Evolutionary conservation across 2,113 vertebrate species (phyloP), one percentile per base, ranked within the genome.

Genomic region (Cettia cetti): DNA sequence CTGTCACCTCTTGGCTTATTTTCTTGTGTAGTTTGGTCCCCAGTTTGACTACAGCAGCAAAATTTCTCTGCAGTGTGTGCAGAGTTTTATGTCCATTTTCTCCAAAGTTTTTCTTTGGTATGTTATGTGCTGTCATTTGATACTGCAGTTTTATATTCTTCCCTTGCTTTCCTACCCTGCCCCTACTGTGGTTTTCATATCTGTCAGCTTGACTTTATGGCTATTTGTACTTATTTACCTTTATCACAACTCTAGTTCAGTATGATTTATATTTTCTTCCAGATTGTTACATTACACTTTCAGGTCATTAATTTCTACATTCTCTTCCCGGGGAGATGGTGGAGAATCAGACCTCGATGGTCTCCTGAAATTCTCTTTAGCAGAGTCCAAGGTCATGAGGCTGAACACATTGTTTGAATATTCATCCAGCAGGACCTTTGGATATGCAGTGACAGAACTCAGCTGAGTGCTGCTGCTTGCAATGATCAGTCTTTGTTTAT

Each of bases 381-480:
- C 64, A 49, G 83, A 95, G 81, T 94, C 81, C 95, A 86, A 90
- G 82, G 92, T 96, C 90, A 15, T 84, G 72, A 88, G 90, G 37
- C 77, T 95, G 88, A 97, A 86, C 6, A 20, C 76, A 65, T 70
- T 92, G 93, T 95, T 97, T 97, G 95, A 97, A 96, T 97, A 97
- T 97, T 97, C 97, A 97, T 96, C 94, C 86, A 94, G 76, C 78
- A 90, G 90, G 86, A 96, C 92, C 87, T 97, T 92, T 94, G 93
- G 89, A 82, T 95, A 92, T 63, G 70, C 74, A 82, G 69, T 7
- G 40, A 77, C 81, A 92, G 78, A 96, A 92, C 89, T 94, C 92
- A 95, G 92, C 93, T 89, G 95, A 96, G 91, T 70, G 28, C 63
- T 94, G 89, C 95, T 94, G 96, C 86, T 96, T 90, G 88, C 53